These are phyloP conservation scores for Mormyrus lacerda DNA, from an alignment of 2,113 vertebrate genomes.

Conservation along the genomic window DNA sequence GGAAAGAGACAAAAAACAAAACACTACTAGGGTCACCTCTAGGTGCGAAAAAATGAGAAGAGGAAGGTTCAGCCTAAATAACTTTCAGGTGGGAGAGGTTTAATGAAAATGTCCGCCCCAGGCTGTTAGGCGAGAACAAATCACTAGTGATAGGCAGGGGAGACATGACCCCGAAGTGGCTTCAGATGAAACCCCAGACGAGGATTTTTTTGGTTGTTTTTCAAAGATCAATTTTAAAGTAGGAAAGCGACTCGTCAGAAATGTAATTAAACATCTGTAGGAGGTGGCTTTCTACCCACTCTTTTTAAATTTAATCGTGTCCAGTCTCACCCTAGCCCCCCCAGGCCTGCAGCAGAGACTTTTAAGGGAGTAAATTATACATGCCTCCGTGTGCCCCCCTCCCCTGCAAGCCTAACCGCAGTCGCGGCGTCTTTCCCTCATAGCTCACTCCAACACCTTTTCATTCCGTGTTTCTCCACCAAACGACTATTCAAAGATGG, in stretches of 20 bases:
- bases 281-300: not conserved
- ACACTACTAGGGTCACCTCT: not conserved
- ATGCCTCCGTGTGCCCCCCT: not conserved
- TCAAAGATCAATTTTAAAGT: constrained; percentile 6
- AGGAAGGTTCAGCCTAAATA: not conserved
- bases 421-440: not conserved
- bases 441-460: not conserved
- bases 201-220: not conserved
- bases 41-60: not conserved
- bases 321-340: not conserved
- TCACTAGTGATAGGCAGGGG: not conserved
- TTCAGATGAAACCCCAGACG: not conserved
- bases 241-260: constrained; percentile 7
- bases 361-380: constrained; percentile 1
- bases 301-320: not conserved
- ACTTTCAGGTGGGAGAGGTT: constrained; percentile 16
- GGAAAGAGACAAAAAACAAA: not conserved
- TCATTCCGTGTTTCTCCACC: no score
- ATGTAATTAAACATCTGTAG: constrained; percentile 11
- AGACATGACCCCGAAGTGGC: not conserved
- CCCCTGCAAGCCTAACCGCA: not conserved
- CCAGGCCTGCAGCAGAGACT: not conserved
- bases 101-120: not conserved
- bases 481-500: not conserved
- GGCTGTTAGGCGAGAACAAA: constrained; percentile 7